Evolutionary conservation across 23 tunicate genomes (phyloP), one percentile per base, ranked within the genome.

Genomic region (Halocynthia roretzi): DNA sequence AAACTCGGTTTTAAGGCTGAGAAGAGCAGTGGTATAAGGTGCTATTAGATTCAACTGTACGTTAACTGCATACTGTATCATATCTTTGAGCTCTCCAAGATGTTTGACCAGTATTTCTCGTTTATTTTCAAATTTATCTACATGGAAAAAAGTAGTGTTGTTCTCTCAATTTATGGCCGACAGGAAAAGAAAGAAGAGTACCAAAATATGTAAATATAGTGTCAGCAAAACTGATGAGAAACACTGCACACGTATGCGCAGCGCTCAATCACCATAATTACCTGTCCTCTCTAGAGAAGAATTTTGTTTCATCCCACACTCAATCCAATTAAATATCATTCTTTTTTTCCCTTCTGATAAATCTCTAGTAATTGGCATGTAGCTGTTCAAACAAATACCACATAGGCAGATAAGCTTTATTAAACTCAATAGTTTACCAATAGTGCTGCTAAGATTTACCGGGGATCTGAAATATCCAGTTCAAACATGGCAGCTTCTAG

Each of bases 321-420:
- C 51, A 81, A 83, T 83, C 87, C 87, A 83, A 58, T 83, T 83
- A 77, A 81, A 83, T 5, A 83, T 76, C 14, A 83, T 48, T 20
- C 80, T 18, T 57, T 68, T 70, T 51, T 83, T 83, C 15, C 87
- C 70, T 7, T 66, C 55, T 52, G 87, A 83, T 55, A 83, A 22
- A 68, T 83, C 87, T 21, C 87, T 76, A 55, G 73, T 49, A 40
- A 57, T 62, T 7, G 87, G 87, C 87, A 83, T 83, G 82, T 83
- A 83, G 21, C 87, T 83, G 76, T 8, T 15, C 12, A 67, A 19
- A 67, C 2, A 58, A 58, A n/a, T 58, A 58, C 44, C 44, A 31
- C 44, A 31, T 31, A 4, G 4, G 44, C 44, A 31, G 44, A 31
- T 31, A 31, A 31, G 44, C 44, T 31, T 31, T 31, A 31, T 0